Evolutionary conservation across 2,113 vertebrate species (phyloP).

Genomic region (Actinemys pallida): DNA sequence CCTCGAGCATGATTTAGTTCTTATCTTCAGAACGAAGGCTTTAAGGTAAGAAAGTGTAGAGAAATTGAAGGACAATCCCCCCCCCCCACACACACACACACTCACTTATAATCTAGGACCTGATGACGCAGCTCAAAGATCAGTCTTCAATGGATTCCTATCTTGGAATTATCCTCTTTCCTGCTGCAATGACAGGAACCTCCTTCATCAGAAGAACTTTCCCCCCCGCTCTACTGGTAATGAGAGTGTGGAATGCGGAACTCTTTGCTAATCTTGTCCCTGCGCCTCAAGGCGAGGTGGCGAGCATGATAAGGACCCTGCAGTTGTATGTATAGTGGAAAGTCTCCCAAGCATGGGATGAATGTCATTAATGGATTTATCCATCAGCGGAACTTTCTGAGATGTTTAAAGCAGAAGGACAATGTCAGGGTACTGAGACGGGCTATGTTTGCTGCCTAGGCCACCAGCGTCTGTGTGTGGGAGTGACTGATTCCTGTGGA

Average conservation of each 20-base stretch:
- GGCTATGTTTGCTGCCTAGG: not conserved
- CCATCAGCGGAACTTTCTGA: not conserved
- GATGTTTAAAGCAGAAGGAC: accelerated
- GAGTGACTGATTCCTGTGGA: not conserved
- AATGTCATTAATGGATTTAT: not conserved
- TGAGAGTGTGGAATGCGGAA: not conserved
- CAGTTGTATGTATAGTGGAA: not conserved
- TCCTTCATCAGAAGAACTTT: not conserved
- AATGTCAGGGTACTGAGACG: not conserved
- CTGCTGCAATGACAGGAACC: not conserved
- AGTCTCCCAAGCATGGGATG: not conserved
- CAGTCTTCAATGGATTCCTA: conserved; percentile 8
- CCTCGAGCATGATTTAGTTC: conserved; percentile 64
- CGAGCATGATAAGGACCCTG: not conserved
- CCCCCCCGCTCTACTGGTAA: conserved; percentile 3
- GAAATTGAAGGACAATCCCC: conserved; percentile 59
- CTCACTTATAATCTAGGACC: not conserved
- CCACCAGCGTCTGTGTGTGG: not conserved
- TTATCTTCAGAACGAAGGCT: conserved; percentile 67
- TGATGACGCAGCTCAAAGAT: not conserved
- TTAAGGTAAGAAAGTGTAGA: conserved; percentile 63
- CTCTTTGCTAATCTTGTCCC: not conserved
- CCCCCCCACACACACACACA: not conserved
- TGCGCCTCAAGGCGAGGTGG: not conserved
- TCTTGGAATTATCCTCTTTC: conserved; percentile 34